These are phyloP conservation scores for Eristalis tenax DNA, from an alignment of 2,888 invertebrate genomes.

Conservation along the genomic window DNA sequence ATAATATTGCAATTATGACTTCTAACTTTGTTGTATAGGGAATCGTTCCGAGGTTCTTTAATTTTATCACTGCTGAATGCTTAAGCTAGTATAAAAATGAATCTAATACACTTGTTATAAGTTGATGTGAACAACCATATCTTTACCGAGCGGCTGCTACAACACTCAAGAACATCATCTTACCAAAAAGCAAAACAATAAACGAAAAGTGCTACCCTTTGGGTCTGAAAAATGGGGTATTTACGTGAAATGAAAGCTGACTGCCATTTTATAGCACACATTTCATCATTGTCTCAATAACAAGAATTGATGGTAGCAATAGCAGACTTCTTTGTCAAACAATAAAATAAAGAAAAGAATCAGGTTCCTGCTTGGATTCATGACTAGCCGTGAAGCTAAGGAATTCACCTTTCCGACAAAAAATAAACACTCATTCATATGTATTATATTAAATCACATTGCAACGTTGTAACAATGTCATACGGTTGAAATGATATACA, in stretches of 20 bases:
- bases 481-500: background rate
- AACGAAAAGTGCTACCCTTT: background rate
- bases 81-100: too few species aligned
- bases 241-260: background rate
- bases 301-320: background rate
- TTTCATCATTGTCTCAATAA: background rate
- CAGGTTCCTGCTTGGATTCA: background rate
- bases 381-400: background rate
- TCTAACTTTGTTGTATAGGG: too few species aligned
- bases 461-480: background rate
- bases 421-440: background rate
- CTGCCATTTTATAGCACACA: background rate
- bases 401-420: background rate
- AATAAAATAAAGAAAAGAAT: background rate
- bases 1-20: too few species aligned
- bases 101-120: too few species aligned
- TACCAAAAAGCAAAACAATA: background rate
- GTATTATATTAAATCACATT: background rate
- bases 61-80: too few species aligned
- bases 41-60: too few species aligned
- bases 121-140: too few species aligned
- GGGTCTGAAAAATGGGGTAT: background rate
- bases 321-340: background rate
- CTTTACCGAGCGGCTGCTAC: background rate
- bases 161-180: background rate